Evolutionary conservation across 2,797 vertebrate genomes (phyloP).

Genomic region (Smutsia gigantea): DNA sequence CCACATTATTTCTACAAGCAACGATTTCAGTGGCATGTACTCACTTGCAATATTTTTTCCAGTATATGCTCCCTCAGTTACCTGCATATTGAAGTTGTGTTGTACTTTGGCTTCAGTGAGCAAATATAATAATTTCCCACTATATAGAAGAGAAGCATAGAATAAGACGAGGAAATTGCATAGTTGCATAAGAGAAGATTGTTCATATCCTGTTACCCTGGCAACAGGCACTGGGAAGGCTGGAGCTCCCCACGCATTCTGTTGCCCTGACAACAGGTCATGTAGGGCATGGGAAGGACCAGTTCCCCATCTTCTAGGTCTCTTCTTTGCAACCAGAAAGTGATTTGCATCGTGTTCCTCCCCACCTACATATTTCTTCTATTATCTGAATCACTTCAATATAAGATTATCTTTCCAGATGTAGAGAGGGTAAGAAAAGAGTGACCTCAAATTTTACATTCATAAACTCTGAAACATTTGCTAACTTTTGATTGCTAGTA

Average conservation of each 20-base stretch:
- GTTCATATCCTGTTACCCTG: constrained; percentile 69
- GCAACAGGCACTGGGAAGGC: constrained; percentile 64
- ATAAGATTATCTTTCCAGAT: constrained; percentile 45
- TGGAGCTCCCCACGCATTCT: constrained; percentile 57
- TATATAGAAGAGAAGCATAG: background rate
- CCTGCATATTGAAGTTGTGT: background rate
- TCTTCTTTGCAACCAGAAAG: constrained; percentile 53
- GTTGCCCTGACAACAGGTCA: constrained; percentile 78
- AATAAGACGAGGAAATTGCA: constrained; percentile 39
- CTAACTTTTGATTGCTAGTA: constrained; percentile 32
- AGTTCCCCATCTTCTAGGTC: constrained; percentile 3
- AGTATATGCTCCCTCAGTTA: background rate
- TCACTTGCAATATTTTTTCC: background rate
- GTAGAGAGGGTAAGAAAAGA: constrained; percentile 9
- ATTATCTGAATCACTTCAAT: background rate
- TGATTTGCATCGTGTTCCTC: background rate
- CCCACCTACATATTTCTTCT: constrained; percentile 11
- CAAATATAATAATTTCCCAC: constrained; percentile 44
- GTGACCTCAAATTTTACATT: background rate
- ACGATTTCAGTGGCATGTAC: background rate
- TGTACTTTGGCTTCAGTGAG: constrained; percentile 25
- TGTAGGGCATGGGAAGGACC: constrained; percentile 60
- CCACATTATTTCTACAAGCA: constrained; percentile 18
- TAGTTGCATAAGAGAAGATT: constrained; percentile 60
- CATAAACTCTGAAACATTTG: constrained; percentile 40